Evolutionary conservation across 2,888 invertebrate species (phyloP), one percentile per base, ranked within the genome.

Genomic region (Taenaris catops): DNA sequence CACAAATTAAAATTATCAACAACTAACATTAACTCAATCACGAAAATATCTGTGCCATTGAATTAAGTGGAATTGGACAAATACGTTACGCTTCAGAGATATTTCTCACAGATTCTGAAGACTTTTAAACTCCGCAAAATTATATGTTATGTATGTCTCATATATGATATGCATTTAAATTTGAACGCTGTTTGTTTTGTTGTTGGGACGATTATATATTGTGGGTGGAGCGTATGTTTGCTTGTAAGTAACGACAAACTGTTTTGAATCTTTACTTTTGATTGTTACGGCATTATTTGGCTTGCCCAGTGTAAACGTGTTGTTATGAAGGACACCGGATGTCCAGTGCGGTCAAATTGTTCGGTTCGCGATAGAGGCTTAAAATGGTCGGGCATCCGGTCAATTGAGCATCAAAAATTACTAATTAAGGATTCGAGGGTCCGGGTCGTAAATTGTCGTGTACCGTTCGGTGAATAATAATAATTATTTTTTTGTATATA

Each of bases 351-450:
- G 65, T 69, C 62, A 65, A 66, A 75, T 76, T 72, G 58, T 72
- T 71, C 62, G 69, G 63, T 72, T 74, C 66, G 74, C 80, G 68
- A 74, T 69, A 60, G 52, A 55, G 62, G 63, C 73, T 69, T 63
- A 71, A 76, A 74, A 75, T 72, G 75, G 70, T 63, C 48, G 50
- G 53, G 48, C 56, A 64, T 70, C 71, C 69, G 71, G 69, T 60
- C 62, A 63, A 61, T 61, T 60, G 57, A 58, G 43, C 44, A 51
- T 48, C 54, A 41, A 56, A n/a, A 60, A 55, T 56, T 55, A 51
- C 49, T 62, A 54, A 56, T 57, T 51, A 46, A 41, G 41, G 38
- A 44, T 39, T 35, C 27, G 36, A 29, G 25, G 21, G 34, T 33
- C 14, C 20, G 21, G 25, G 28, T 40, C 23, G 20, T 40, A 37